These are phyloP conservation scores for Sylvilagus bachmani DNA, from an alignment of 2,113 vertebrate genomes.

Conservation along the genomic window DNA sequence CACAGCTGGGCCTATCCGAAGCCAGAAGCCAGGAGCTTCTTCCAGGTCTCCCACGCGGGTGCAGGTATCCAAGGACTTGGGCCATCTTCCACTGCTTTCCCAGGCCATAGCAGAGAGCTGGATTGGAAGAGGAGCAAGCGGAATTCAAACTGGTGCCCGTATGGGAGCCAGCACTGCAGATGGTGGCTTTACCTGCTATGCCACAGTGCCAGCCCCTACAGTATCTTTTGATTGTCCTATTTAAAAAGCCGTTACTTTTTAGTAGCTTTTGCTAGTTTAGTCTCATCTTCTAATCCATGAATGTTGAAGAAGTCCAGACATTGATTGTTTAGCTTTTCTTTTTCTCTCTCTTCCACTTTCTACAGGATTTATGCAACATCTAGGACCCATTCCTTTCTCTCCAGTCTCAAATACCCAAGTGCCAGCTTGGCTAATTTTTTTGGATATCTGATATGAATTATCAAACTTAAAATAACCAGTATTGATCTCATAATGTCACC, in stretches of 20 bases:
- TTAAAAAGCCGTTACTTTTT: not conserved
- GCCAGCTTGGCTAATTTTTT: not conserved
- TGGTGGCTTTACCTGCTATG: too few species aligned
- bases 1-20: too few species aligned
- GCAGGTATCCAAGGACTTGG: too few species aligned
- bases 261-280: not conserved
- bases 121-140: too few species aligned
- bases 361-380: not conserved
- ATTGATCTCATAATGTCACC: not conserved
- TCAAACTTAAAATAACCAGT: conserved; percentile 35
- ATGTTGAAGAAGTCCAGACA: not conserved
- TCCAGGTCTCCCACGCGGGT: too few species aligned
- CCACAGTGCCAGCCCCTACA: too few species aligned
- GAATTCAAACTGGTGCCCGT: too few species aligned
- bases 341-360: not conserved
- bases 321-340: not conserved
- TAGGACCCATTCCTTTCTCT: not conserved
- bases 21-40: too few species aligned
- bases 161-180: too few species aligned
- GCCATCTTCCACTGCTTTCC: too few species aligned
- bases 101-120: too few species aligned
- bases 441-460: not conserved
- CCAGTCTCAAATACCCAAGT: not conserved
- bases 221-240: too few species aligned
- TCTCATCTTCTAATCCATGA: not conserved